phyloP scores from a whole-genome alignment of 2,888 invertebrate genomes.

The Lasioglossum marginatum region DNA sequence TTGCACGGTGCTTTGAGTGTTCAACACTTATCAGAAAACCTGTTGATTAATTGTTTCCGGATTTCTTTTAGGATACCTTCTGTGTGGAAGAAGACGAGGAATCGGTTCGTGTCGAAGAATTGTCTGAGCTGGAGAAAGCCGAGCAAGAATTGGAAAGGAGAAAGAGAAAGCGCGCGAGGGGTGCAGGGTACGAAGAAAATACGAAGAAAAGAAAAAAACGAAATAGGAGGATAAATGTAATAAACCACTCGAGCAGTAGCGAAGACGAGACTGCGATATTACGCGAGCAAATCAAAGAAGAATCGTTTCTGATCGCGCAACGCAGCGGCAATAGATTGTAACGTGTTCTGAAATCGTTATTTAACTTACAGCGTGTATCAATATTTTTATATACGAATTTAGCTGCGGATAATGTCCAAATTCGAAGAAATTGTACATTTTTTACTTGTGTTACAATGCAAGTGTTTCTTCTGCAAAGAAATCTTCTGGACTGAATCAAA shows the following conservation, averaged over 20 bases:
- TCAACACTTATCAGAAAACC: neutral
- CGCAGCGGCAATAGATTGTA: neutral
- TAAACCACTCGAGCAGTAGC: conserved; percentile 66
- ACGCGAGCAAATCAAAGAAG: conserved; percentile 72
- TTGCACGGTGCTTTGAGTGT: neutral
- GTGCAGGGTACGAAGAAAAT: neutral
- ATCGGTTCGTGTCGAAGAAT: conserved; percentile 26
- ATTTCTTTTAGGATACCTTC: conserved; percentile 77
- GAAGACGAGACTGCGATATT: conserved; percentile 78
- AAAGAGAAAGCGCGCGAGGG: conserved; percentile 63
- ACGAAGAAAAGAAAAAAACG: conserved; percentile 32
- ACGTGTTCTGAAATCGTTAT: neutral
- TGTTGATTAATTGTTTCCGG: neutral
- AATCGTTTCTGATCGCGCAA: conserved; percentile 60
- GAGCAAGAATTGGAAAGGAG: conserved; percentile 61
- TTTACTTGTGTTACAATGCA: neutral
- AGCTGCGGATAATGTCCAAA: neutral
- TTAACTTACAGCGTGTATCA: neutral
- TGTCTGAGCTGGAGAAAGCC: conserved; percentile 67
- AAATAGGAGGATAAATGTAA: conserved; percentile 54
- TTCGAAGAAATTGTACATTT: neutral
- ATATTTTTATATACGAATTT: neutral
- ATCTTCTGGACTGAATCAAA: neutral
- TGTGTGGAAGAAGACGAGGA: conserved; percentile 70
- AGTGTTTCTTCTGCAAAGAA: neutral